Percentiles rank a stretch among this genome's conserved stretches.
Conservation (phyloP, 2,113 vertebrate species). For the Engystomops pustulosus region DNA sequence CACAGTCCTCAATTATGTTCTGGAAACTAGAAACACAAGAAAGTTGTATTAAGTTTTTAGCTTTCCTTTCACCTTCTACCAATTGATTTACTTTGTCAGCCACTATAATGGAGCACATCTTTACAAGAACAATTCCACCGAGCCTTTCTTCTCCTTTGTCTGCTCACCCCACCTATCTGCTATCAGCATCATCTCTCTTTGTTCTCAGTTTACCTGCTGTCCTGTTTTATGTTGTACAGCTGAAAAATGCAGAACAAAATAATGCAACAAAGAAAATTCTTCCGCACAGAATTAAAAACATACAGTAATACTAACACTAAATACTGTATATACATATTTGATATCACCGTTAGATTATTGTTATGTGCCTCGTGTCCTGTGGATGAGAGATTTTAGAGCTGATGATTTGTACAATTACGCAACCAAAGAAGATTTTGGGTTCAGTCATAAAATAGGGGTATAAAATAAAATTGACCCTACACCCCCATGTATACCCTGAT, state of each 20-base stretch:
- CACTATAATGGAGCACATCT: not conserved
- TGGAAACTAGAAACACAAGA: conserved; percentile 80
- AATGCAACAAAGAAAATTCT: not conserved
- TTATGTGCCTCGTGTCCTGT: too few species aligned
- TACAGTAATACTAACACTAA: too few species aligned
- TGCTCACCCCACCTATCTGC: not conserved
- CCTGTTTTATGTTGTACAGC: not conserved
- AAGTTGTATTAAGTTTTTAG: conserved; percentile 45
- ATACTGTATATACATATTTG: too few species aligned
- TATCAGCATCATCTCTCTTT: not conserved
- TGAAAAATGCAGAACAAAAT: not conserved
- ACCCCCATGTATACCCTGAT: too few species aligned
- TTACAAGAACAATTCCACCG: not conserved
- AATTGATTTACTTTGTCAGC: conserved; percentile 17
- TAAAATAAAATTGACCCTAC: too few species aligned
- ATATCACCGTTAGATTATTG: too few species aligned
- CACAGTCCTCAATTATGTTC: conserved; percentile 88
- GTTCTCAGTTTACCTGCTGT: not conserved
- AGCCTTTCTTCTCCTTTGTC: not conserved
- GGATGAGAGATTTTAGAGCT: too few species aligned
- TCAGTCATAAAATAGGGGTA: too few species aligned
- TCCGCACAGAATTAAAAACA: not conserved
- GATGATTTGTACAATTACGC: too few species aligned
- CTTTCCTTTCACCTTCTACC: not conserved
- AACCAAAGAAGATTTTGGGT: too few species aligned